Evolutionary conservation across 1,140 invertebrate genomes (phyloP).

Genomic region (Varroa destructor): DNA sequence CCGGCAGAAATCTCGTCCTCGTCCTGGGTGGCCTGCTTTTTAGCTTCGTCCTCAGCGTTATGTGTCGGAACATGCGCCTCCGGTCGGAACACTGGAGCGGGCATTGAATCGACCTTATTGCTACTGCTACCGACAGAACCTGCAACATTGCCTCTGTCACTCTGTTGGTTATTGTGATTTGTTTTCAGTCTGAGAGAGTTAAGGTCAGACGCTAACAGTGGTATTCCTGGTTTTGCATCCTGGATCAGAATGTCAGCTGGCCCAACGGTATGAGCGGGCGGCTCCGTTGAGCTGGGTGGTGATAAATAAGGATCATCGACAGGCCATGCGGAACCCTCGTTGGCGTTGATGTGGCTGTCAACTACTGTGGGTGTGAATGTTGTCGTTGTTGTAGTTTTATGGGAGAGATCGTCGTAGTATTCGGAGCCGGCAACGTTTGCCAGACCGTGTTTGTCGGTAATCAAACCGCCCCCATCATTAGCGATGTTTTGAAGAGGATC

Average conservation of each 20-base stretch:
- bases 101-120: background rate
- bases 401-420: constrained; percentile 19
- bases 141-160: no score
- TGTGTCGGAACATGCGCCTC: background rate
- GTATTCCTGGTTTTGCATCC: constrained; percentile 18
- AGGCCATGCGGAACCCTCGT: background rate
- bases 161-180: background rate
- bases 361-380: background rate
- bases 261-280: constrained; percentile 4
- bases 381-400: background rate
- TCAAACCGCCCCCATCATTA: background rate
- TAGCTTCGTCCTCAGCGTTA: background rate
- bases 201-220: constrained; percentile 16
- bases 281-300: background rate
- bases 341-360: no score
- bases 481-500: constrained; percentile 18
- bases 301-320: constrained; percentile 11
- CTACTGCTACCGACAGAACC: background rate
- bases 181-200: constrained; percentile 19
- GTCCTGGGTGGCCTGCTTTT: constrained; percentile 23
- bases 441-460: background rate
- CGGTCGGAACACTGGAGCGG: constrained; percentile 9
- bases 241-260: constrained; percentile 21
- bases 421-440: background rate
- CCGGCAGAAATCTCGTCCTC: constrained; percentile 24